Conservation (phyloP, 2,797 vertebrate genomes). For the Bucorvus abyssinicus region DNA sequence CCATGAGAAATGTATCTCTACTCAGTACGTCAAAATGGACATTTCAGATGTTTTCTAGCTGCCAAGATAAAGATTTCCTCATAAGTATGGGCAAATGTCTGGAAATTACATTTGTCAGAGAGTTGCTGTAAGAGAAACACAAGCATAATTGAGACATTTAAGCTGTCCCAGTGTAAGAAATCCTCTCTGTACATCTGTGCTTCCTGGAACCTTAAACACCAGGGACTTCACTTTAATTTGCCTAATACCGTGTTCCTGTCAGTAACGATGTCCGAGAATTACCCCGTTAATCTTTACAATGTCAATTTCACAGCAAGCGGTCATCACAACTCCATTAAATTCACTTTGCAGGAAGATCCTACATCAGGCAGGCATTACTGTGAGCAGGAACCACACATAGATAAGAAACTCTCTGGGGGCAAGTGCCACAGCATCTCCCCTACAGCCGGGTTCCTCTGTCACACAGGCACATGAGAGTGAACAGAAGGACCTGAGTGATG, state of each 20-base stretch:
- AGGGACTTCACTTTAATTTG: slow-evolving; percentile 58
- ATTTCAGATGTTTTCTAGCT: slow-evolving; percentile 29
- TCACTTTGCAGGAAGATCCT: slow-evolving; percentile 28
- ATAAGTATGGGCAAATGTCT: slow-evolving; percentile 25
- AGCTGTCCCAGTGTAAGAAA: slow-evolving; percentile 50
- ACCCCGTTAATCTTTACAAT: slow-evolving; percentile 52
- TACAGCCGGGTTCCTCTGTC: fast-evolving
- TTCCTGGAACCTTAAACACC: slow-evolving; percentile 63
- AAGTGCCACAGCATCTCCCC: not conserved
- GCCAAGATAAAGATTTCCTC: slow-evolving; percentile 52
- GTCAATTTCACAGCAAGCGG: slow-evolving; percentile 35
- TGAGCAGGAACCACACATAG: not conserved
- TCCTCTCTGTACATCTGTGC: slow-evolving; percentile 35
- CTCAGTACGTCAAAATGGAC: slow-evolving; percentile 19
- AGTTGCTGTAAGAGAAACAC: slow-evolving; percentile 49
- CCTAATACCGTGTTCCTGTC: slow-evolving; percentile 42
- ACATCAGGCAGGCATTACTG: not conserved
- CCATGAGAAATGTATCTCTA: not conserved
- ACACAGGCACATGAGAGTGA: not conserved
- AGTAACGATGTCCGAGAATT: slow-evolving; percentile 45
- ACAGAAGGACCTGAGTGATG: not conserved
- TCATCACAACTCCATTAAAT: slow-evolving; percentile 45
- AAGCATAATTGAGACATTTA: slow-evolving; percentile 63
- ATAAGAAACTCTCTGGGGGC: not conserved
- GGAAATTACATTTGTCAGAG: slow-evolving; percentile 41